Evolutionary conservation across 1,140 invertebrate genomes (phyloP).

Genomic region (Amyelois transitella): DNA sequence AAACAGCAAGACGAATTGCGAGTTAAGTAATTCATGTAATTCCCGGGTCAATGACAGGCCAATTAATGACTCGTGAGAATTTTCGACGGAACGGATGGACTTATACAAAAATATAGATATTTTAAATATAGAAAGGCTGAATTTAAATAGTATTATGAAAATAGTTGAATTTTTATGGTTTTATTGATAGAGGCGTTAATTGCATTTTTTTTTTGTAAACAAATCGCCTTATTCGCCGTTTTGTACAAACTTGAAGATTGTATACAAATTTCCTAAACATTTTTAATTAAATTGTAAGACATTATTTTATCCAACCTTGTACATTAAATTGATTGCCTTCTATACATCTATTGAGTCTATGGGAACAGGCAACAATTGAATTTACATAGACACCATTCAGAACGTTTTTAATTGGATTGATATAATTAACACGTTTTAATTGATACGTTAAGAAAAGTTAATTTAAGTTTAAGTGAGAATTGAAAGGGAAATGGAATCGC

Average conservation of each 20-base stretch:
- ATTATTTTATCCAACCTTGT: too few species aligned
- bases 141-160: too few species aligned
- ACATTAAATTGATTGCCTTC: neutral
- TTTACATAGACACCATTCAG: neutral
- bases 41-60: constrained; percentile 4
- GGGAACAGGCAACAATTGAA: neutral
- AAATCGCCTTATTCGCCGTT: too few species aligned
- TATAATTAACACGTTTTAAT: constrained; percentile 8
- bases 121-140: neutral
- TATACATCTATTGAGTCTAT: neutral
- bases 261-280: too few species aligned
- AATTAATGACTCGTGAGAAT: constrained; percentile 1
- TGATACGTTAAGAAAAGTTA: too few species aligned
- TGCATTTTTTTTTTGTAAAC: too few species aligned
- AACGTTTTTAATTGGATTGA: neutral
- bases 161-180: too few species aligned
- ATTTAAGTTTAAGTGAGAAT: constrained; percentile 4
- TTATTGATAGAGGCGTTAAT: too few species aligned
- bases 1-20: neutral
- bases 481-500: constrained; percentile 12
- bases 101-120: neutral
- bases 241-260: too few species aligned
- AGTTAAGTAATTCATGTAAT: neutral
- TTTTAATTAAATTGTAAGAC: too few species aligned
- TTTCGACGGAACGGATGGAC: neutral